Percentiles rank a stretch among this genome's conserved stretches.
These are phyloP conservation scores for Motacilla tschutschensis DNA, from an alignment of 2,113 vertebrate genomes.

Conservation along the genomic window DNA sequence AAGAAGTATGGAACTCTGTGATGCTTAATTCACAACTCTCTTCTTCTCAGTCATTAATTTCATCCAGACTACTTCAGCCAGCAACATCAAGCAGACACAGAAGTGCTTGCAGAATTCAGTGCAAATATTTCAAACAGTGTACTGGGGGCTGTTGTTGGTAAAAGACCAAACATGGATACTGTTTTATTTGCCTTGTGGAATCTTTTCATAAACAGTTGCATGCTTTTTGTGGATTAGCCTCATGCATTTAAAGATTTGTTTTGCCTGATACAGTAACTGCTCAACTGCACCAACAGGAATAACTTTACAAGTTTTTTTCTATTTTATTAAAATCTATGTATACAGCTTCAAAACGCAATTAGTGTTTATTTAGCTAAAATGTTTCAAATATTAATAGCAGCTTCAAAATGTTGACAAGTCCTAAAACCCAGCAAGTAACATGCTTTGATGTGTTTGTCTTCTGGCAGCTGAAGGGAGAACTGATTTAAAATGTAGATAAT, in stretches of 20 bases:
- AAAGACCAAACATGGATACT: neutral
- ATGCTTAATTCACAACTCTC: neutral
- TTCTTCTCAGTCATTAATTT: neutral
- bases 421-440: constrained; percentile 19
- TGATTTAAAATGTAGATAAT: constrained; percentile 24
- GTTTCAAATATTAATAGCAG: constrained; percentile 27
- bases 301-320: neutral
- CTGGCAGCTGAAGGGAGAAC: constrained; percentile 3
- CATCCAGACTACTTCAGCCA: neutral
- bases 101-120: neutral
- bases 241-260: neutral
- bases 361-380: constrained; percentile 18
- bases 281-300: neutral
- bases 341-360: neutral
- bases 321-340: neutral
- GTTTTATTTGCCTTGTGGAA: neutral
- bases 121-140: neutral
- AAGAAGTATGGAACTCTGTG: neutral
- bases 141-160: neutral
- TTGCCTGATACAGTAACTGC: neutral
- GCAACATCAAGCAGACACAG: rapidly evolving
- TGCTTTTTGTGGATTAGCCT: neutral
- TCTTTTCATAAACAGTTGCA: neutral
- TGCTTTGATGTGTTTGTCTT: constrained; percentile 31
- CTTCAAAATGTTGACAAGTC: constrained; percentile 20